Conservation (phyloP, 2,797 vertebrate species). For the Sebastes iracundus region DNA sequence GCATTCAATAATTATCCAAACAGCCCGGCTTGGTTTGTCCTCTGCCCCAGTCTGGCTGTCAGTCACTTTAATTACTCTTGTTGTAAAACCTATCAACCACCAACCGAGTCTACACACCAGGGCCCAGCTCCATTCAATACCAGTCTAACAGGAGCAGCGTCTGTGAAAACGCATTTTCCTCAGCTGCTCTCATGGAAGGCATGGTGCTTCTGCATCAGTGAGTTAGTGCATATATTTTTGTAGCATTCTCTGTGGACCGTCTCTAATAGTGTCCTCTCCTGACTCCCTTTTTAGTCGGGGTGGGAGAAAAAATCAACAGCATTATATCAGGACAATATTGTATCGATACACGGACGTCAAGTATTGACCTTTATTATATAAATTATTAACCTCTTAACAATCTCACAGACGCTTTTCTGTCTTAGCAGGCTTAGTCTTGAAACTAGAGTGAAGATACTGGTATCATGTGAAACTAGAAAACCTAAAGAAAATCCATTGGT, state of each 20-base stretch:
- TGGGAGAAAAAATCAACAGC: too few relatives aligned
- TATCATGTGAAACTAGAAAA: too few relatives aligned
- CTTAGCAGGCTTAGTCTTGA: too few relatives aligned
- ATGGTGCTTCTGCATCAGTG: neutral
- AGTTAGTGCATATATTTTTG: neutral
- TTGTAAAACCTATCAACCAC: constrained; percentile 60
- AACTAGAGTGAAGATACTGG: too few relatives aligned
- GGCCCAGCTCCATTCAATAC: constrained; percentile 10
- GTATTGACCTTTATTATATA: too few relatives aligned
- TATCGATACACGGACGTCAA: too few relatives aligned
- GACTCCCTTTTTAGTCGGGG: neutral
- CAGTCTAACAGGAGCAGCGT: neutral
- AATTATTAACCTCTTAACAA: too few relatives aligned
- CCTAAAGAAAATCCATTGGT: too few relatives aligned
- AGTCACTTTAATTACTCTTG: constrained; percentile 69
- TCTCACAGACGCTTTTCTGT: rapidly evolving
- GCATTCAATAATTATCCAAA: constrained; percentile 62
- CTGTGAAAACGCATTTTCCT: neutral
- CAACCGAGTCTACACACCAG: constrained; percentile 18
- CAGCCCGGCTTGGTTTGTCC: constrained; percentile 27
- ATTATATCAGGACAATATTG: too few relatives aligned
- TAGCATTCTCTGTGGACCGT: neutral
- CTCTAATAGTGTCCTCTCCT: neutral
- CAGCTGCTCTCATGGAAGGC: neutral
- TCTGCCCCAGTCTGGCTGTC: constrained; percentile 38